These are phyloP conservation scores for Tragelaphus imberbis DNA, from an alignment of 2,113 vertebrate species.

Conservation along the genomic window DNA sequence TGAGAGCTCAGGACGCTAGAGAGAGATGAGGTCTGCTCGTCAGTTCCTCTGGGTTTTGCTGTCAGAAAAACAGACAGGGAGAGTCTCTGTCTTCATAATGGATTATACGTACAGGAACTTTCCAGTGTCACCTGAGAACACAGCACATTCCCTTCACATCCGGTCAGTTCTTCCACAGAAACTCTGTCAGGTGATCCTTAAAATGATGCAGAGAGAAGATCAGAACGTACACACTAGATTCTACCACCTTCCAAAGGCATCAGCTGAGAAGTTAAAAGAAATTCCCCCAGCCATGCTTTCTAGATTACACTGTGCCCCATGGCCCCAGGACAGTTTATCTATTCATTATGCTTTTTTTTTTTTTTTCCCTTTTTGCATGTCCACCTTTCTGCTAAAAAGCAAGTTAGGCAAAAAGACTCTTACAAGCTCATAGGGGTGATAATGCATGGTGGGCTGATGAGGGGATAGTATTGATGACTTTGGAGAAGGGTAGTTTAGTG, in stretches of 20 bases:
- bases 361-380: background rate
- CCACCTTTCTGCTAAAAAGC: background rate
- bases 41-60: constrained; percentile 3
- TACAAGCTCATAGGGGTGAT: accelerated
- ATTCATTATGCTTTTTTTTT: accelerated
- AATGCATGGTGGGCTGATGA: accelerated
- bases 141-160: background rate
- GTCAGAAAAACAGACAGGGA: background rate
- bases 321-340: background rate
- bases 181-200: background rate
- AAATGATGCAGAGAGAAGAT: background rate
- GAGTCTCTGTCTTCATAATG: background rate
- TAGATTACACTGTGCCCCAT: background rate
- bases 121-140: background rate
- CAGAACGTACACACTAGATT: too few species aligned
- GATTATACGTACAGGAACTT: background rate
- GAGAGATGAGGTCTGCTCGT: constrained; percentile 8
- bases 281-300: accelerated
- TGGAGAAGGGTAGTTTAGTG: accelerated
- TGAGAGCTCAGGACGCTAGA: background rate
- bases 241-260: background rate
- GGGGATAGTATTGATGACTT: accelerated
- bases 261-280: accelerated
- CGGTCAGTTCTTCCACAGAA: background rate
- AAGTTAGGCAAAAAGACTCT: background rate